Evolutionary conservation across 2,113 vertebrate species (phyloP), one percentile per base, ranked within the genome.

Genomic region (Junco hyemalis): DNA sequence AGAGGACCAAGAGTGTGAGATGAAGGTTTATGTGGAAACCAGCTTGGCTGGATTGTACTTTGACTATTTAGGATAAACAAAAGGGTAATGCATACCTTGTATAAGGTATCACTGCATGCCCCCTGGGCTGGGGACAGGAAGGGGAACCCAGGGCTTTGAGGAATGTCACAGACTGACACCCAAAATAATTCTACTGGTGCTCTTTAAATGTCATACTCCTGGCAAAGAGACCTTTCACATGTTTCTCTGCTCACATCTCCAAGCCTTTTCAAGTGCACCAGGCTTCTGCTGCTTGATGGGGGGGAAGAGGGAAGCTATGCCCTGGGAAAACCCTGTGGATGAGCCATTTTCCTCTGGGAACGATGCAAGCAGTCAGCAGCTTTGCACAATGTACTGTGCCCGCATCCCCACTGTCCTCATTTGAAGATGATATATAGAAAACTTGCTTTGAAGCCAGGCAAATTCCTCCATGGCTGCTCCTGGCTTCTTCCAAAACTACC

Each of bases 171-270:
- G 70, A 36, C 36, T 85, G 81, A 53, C 71, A 74, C 38, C 14
- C 2, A 0, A 76, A 80, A 72, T 28, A 77, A 91, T 92, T 65
- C 50, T 42, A 44, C 40, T 91, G 71, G 63, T 14, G 10, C 44
- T 83, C 59, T 88, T 82, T 73, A 95, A 95, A 95, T 66, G 84
- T 94, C 90, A 90, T 36, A 42, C 42, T 73, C 59, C 85, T 89
- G 87, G 93, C 93, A 95, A 40, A 95, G 74, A 36, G 91, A 80
- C 74, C 35, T 73, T 82, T 92, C 79, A n/a, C 84, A 59, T 82
- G 78, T 61, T 90, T 88, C 83, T 54, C 44, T 83, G 47, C 56
- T 94, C 0, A 0, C 47, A 63, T 44, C 47, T 90, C 79, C 61
- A 66, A 90, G 81, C 20, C 47, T 91, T 66, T 94, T 56, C 61